Base-by-base conservation (phyloP, 2,888 invertebrate genomes). In the Synanthedon formicaeformis region DNA sequence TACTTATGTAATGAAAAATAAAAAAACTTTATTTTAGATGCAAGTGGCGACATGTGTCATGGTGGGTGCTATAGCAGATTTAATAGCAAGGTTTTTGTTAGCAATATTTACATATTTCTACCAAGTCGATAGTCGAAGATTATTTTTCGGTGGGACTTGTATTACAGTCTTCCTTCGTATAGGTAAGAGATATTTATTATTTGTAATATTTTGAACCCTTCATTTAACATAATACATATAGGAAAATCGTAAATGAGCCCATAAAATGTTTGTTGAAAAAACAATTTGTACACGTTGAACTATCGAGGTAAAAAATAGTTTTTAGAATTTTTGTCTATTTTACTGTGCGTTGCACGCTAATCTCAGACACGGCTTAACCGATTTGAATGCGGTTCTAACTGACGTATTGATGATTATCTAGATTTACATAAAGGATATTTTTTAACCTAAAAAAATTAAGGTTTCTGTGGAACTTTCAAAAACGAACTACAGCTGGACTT, bases 11-110 rank as follows among this genome's bases (percentile, higher is more conserved):
- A 23, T 23, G 23, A n/a, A 18, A 27, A 27, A 27, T 27, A 27
- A 5, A 27, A 27, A 27, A 27, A 2, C 8, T 10, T 8, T 8
- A 8, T 70, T 76, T 55, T 65, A 90, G 91, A 78, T 86, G 56
- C 89, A 92, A 62, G 89, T 91, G 0, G 92, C 94, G 0, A 79
- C 89, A 2, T 90, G 93, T 54, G 90, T 94, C 52, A 92, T 93
- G 58, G 88, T 92, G 2, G 91, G 91, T 0, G 93, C 93, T 0
- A 78, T 90, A 12, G 90, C 92, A 0, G 94, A 94, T 76, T 81
- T 94, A 14, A 56, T 86, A 0, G 92, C 92, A 0, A 88, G 93
- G 57, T 86, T 93, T 51, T 66, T 89, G 12, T 75, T 93, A 2
- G 92, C 92, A 0, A 57, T 90, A 4, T 85, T 92, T 53, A 92